phyloP scores from a whole-genome alignment of 2,797 vertebrate species.

The Yasuhikotakia modesta region DNA sequence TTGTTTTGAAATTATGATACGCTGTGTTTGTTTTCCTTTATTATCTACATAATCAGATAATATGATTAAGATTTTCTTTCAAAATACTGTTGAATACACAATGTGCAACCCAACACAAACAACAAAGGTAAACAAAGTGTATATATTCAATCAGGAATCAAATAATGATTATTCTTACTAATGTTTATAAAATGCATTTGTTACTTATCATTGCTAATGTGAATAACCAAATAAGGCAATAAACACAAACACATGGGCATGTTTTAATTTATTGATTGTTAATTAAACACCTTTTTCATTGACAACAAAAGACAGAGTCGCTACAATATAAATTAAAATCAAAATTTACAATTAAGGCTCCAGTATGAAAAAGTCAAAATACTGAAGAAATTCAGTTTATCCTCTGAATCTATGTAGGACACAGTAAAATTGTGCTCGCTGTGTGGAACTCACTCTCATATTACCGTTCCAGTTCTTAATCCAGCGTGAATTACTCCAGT shows the following conservation, averaged over 20 bases:
- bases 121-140: constrained; percentile 1
- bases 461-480: constrained; percentile 9
- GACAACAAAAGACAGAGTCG: constrained; percentile 11
- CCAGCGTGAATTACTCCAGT: neutral
- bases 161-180: no score
- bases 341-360: constrained; percentile 41
- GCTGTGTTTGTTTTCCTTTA: neutral
- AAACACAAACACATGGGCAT: neutral
- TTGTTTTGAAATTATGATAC: no score
- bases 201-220: no score
- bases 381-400: constrained; percentile 32
- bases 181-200: no score
- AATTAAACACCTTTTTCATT: constrained; percentile 24
- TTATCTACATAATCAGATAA: neutral
- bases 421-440: neutral
- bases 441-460: neutral
- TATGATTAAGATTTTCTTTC: neutral
- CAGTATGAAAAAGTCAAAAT: constrained; percentile 11
- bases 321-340: constrained; percentile 24
- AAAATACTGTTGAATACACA: neutral
- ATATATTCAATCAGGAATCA: no score
- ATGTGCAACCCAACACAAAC: neutral
- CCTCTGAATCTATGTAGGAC: neutral
- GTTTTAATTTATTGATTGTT: neutral
- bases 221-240: no score